Percentiles rank a stretch among this genome's conserved stretches.
phyloP scores from a whole-genome alignment of 2,113 vertebrate genomes.

The Megaceryle maxima region DNA sequence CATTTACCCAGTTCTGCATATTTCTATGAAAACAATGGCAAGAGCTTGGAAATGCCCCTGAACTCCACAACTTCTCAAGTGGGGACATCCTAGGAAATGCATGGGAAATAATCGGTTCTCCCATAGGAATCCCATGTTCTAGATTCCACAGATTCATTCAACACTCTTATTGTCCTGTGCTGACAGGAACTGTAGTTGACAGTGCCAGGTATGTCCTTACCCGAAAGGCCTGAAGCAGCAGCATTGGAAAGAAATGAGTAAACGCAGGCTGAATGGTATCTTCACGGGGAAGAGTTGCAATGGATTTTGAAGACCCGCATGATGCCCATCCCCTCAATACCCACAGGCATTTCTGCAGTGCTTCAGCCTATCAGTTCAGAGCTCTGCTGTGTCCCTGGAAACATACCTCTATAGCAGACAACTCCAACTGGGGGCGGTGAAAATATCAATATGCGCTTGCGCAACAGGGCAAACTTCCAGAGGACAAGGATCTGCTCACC shows the following conservation, averaged over 20 bases:
- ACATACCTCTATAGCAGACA: conserved; percentile 96
- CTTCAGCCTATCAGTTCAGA: background rate
- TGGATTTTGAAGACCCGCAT: background rate
- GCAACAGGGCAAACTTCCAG: conserved; percentile 96
- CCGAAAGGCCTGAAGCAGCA: background rate
- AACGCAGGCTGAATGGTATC: background rate
- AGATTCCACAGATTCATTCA: background rate
- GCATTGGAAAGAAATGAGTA: background rate
- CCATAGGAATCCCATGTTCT: background rate
- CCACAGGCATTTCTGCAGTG: background rate
- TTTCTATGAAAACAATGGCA: background rate
- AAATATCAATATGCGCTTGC: conserved; percentile 96
- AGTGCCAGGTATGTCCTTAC: background rate
- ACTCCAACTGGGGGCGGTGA: conserved; percentile 96
- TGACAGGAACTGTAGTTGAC: background rate
- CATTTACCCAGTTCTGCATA: background rate
- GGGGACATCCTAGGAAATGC: background rate
- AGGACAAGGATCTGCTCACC: conserved; percentile 96
- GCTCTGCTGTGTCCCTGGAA: conserved; percentile 29
- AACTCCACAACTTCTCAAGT: background rate
- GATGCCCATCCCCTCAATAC: background rate
- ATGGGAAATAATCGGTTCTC: background rate
- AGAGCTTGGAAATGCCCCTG: background rate
- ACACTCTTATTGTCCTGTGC: background rate
- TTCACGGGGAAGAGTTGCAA: background rate